A percentile compares a stretch with the other conserved stretches of the same genome.
Evolutionary conservation across 2,797 vertebrate species (phyloP).

Genomic region (Pristis pectinata): DNA sequence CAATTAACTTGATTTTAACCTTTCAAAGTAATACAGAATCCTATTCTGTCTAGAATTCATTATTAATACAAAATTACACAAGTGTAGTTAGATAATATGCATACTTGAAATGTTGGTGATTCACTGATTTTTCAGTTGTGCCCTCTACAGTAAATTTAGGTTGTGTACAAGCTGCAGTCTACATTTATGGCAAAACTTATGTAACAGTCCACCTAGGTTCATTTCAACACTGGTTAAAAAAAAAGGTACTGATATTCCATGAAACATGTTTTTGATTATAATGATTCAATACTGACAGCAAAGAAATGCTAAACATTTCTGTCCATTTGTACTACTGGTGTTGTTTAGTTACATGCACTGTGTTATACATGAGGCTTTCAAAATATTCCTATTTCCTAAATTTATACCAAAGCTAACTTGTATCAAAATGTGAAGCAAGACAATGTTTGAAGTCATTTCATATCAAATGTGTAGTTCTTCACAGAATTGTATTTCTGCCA

Average conservation of each 20-base stretch:
- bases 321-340: not conserved
- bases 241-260: not conserved
- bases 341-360: not conserved
- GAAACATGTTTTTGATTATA: constrained; percentile 15
- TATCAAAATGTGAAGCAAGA: not conserved
- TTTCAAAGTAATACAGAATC: not conserved
- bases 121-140: not conserved
- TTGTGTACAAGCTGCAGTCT: not conserved
- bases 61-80: not conserved
- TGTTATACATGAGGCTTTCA: not conserved
- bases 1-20: not conserved
- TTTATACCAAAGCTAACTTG: not conserved
- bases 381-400: not conserved
- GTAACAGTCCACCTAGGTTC: not conserved
- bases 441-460: not conserved
- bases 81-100: not conserved
- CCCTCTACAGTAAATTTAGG: not conserved
- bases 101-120: not conserved
- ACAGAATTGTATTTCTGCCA: not conserved
- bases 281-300: not conserved
- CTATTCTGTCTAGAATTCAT: not conserved
- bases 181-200: not conserved
- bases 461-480: not conserved
- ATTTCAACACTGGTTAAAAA: not conserved
- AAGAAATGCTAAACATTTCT: not conserved